Evolutionary conservation across 2,888 invertebrate species (phyloP).

Genomic region (Meiosimyza decipiens): DNA sequence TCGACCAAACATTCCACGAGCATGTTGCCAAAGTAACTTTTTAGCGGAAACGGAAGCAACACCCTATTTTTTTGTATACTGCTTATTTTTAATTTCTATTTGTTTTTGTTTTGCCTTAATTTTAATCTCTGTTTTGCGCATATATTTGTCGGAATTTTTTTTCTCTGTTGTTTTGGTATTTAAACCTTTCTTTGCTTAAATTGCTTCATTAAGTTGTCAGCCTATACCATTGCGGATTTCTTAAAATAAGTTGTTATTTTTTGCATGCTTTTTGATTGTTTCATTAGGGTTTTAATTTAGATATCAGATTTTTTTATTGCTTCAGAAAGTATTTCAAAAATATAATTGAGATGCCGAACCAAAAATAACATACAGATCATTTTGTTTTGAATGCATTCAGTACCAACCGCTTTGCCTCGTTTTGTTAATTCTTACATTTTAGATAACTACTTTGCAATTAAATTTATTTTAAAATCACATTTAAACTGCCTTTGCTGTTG

Average conservation of each 20-base stretch:
- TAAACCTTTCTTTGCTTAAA: conserved; percentile 20
- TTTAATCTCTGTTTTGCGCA: conserved; percentile 26
- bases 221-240: not conserved
- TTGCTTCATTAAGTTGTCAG: conserved; percentile 34
- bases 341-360: too few relatives aligned
- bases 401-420: too few relatives aligned
- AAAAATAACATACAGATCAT: too few relatives aligned
- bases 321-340: too few relatives aligned
- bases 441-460: too few relatives aligned
- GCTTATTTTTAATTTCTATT: conserved; percentile 19
- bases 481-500: too few relatives aligned
- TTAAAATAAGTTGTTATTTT: conserved; percentile 9
- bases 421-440: too few relatives aligned
- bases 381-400: too few relatives aligned
- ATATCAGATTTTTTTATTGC: too few relatives aligned
- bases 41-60: conserved; percentile 7
- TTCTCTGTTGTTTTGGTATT: conserved; percentile 22
- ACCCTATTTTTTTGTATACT: not conserved
- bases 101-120: conserved; percentile 4
- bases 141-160: conserved; percentile 1
- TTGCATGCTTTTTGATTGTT: too few relatives aligned
- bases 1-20: not conserved
- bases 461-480: too few relatives aligned
- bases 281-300: too few relatives aligned
- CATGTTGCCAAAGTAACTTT: not conserved